phyloP scores from a whole-genome alignment of 2,888 invertebrate genomes.

The Campopleginae sp. region DNA sequence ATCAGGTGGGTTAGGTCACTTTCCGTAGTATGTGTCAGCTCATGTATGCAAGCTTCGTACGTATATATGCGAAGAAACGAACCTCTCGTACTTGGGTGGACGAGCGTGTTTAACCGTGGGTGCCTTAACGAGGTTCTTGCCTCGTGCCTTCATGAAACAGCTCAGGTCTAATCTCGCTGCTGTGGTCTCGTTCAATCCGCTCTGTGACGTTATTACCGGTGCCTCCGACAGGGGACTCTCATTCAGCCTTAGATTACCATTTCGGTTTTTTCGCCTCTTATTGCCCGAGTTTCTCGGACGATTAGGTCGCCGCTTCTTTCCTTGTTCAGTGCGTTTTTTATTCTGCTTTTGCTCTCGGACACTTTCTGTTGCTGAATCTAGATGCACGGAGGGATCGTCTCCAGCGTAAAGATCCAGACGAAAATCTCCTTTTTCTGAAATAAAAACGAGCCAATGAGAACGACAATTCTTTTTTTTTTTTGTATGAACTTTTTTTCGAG shows the following conservation, averaged over 20 bases:
- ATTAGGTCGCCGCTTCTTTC: conserved; percentile 74
- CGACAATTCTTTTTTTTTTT: too few relatives aligned
- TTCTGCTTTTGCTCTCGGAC: conserved; percentile 67
- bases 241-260: conserved; percentile 54
- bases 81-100: conserved; percentile 77
- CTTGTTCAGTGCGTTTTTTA: conserved; percentile 67
- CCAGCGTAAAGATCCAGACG: conserved; percentile 73
- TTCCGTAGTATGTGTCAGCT: neutral
- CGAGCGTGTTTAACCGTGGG: conserved; percentile 76
- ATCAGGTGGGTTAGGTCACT: neutral
- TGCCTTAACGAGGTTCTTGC: conserved; percentile 77
- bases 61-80: conserved; percentile 43
- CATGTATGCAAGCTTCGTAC: neutral
- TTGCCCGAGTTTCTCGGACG: conserved; percentile 67
- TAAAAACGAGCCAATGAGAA: neutral
- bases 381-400: conserved; percentile 71
- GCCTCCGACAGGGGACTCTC: conserved; percentile 70
- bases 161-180: conserved; percentile 77
- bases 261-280: conserved; percentile 62
- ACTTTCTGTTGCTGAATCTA: conserved; percentile 23
- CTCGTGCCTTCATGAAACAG: conserved; percentile 75
- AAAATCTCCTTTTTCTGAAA: conserved; percentile 63
- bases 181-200: conserved; percentile 77
- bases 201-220: conserved; percentile 60
- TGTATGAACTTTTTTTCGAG: neutral